A percentile compares a stretch with the other conserved stretches of the same genome.
These are phyloP conservation scores for Slavum lentiscoides DNA, from an alignment of 2,888 invertebrate genomes.

Conservation along the genomic window DNA sequence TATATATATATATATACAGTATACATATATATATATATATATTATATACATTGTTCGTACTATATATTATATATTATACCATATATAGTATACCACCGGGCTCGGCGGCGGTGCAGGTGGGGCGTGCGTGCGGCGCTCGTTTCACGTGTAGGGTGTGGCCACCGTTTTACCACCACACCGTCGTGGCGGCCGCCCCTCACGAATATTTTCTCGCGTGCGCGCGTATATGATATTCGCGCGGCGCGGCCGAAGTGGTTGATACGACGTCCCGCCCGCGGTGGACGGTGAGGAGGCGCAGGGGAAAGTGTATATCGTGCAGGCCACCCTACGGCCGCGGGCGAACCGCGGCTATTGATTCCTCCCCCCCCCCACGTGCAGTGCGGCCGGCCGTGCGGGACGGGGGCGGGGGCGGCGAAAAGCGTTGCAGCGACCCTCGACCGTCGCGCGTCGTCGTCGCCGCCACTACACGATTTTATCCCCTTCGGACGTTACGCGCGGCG, in stretches of 20 bases:
- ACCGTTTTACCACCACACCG: neutral
- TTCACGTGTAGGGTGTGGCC: slow-evolving; percentile 39
- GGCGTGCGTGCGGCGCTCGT: neutral
- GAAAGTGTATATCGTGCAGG: neutral
- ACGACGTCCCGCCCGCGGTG: neutral
- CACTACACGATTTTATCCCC: no score
- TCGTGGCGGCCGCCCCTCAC: neutral
- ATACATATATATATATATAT: no score
- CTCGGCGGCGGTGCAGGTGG: neutral
- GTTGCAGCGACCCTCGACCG: slow-evolving; percentile 24
- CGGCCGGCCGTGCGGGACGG: neutral
- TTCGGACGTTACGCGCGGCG: slow-evolving; percentile 24
- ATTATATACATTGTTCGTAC: no score
- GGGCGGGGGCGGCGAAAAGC: neutral
- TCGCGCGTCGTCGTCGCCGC: slow-evolving; percentile 1
- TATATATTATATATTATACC: no score
- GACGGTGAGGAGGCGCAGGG: neutral
- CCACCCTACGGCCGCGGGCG: neutral
- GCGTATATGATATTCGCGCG: no score
- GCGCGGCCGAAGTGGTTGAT: no score
- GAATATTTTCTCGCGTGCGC: no score
- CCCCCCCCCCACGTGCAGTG: slow-evolving; percentile 4
- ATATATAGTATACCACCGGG: no score
- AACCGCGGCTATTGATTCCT: slow-evolving; percentile 39
- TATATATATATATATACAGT: no score